Conservation (phyloP, 2,888 invertebrate genomes). For the Elysia crispata region DNA sequence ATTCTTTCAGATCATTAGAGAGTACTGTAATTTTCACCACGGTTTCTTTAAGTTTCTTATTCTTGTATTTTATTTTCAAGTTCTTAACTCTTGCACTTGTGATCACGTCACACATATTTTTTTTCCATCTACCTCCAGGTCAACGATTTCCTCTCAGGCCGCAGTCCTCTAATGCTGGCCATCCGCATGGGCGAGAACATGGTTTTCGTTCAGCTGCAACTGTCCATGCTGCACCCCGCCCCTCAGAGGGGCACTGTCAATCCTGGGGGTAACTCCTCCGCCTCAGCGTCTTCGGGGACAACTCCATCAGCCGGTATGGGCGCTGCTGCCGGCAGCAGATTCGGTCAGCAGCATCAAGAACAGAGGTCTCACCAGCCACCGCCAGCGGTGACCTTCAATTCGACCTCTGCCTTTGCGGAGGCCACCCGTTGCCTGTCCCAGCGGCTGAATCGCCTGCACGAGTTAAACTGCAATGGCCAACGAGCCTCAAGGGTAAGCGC, state of each 20-base stretch:
- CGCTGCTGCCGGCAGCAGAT: constrained; percentile 72
- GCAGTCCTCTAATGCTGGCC: constrained; percentile 94
- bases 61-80: too few species aligned
- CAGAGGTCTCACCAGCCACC: constrained; percentile 9
- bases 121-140: constrained; percentile 80
- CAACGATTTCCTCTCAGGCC: constrained; percentile 95
- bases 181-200: constrained; percentile 97
- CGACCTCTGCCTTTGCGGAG: constrained; percentile 43
- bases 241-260: constrained; percentile 32
- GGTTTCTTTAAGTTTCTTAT: too few species aligned
- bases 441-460: constrained; percentile 30
- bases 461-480: constrained; percentile 15
- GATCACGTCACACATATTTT: constrained; percentile 52
- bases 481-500: too few species aligned
- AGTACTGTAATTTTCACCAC: too few species aligned
- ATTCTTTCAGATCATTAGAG: too few species aligned
- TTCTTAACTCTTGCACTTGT: too few species aligned
- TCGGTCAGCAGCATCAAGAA: constrained; percentile 80
- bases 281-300: constrained; percentile 25
- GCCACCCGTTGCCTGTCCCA: constrained; percentile 42
- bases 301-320: constrained; percentile 25
- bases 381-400: constrained; percentile 5
- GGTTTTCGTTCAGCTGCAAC: constrained; percentile 96
- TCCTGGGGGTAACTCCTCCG: constrained; percentile 47
- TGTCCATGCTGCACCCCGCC: constrained; percentile 83